Base-by-base conservation (phyloP, 2,888 invertebrate genomes). In the Amblyjoppa proteus region DNA sequence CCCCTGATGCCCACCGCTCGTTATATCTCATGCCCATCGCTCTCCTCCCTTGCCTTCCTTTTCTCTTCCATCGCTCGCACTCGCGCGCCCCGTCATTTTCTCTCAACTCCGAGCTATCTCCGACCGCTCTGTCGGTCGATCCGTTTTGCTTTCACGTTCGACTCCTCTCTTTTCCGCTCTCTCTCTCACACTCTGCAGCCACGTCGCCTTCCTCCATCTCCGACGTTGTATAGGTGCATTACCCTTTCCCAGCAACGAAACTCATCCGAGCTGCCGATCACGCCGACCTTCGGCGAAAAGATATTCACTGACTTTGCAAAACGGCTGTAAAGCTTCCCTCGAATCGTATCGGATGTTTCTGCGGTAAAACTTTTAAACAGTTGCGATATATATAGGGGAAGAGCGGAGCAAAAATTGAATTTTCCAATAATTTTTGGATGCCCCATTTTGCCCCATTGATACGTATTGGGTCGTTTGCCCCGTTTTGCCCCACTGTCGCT, bases 1-100 rank as follows among this genome's bases (percentile, higher is more conserved):
- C 92, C 92, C 91, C 90, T 90, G 91, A 92, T 92, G 91, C 92
- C 90, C 91, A 91, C 90, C 92, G 91, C 91, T 93, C 91, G 92
- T 93, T 93, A 92, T 92, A 92, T 92, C 91, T 90, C 90, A 86
- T 90, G 89, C 89, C 87, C 88, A 86, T 88, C 88, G 84, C 86
- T 87, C 85, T 89, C 88, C 86, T 86, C 84, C 83, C 79, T 83
- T 82, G 87, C 70, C 76, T 85, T 81, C 85, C 87, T 31, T 64
- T 73, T 69, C 6, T 13, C 56, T 5, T 61, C 51, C 16, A 16
- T 78, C 87, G 79, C 82, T 78, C 84, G 83, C 88, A 76, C 87
- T 77, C 88, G 88, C 84, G 58, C 58, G 9, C 58, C 84, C 87
- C 88, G 80, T 88, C 88, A 89, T 85, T 87, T 86, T 87, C 86